phyloP scores from a whole-genome alignment of 2,113 vertebrate species.

The Elephas maximus region DNA sequence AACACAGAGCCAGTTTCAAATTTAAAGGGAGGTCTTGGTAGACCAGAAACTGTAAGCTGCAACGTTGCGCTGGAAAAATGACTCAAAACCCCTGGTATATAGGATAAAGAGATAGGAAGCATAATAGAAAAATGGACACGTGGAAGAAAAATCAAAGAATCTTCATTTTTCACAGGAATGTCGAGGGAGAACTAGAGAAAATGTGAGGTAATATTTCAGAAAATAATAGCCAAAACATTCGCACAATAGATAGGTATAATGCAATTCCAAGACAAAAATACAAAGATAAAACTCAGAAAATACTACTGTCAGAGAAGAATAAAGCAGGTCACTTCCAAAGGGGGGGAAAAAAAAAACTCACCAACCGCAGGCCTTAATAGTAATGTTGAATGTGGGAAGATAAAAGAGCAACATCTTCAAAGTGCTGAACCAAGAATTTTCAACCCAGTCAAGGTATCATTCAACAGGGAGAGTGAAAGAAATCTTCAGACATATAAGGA shows the following conservation, averaged over 20 bases:
- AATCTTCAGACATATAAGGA: not conserved
- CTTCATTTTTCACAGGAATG: not conserved
- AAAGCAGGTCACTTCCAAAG: not conserved
- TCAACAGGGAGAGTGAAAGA: not conserved
- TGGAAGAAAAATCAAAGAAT: not conserved
- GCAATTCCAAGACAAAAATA: not conserved
- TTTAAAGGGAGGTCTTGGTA: not conserved
- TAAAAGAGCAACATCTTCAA: not conserved
- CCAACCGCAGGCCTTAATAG: not conserved
- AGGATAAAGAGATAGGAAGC: not conserved
- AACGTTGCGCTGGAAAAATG: not conserved
- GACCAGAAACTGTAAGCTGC: not conserved
- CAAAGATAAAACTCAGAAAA: not conserved
- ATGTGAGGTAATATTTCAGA: not conserved
- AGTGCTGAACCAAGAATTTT: constrained; percentile 14
- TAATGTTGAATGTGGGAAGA: not conserved
- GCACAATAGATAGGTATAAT: not conserved
- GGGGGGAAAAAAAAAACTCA: not conserved
- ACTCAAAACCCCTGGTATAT: not conserved
- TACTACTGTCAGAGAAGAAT: not conserved
- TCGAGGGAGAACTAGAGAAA: not conserved
- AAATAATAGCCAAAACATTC: not conserved
- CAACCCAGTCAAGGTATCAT: not conserved
- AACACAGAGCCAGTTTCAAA: not conserved
- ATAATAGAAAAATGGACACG: not conserved